Base-by-base conservation (phyloP, 64 coral and sea anemone genomes). In the Acropora tenuis region DNA sequence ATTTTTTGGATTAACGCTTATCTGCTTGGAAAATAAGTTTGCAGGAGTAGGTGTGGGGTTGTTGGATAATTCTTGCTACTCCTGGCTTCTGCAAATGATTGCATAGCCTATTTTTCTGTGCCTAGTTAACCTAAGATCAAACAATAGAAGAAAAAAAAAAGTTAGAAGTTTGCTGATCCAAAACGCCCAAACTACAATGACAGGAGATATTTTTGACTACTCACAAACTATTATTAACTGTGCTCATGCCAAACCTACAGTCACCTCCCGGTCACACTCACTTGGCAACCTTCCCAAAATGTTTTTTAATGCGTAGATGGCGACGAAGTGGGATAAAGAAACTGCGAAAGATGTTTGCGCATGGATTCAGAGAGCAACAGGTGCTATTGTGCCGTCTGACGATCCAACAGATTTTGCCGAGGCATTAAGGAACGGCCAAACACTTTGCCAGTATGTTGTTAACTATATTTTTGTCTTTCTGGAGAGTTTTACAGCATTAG, bases 391-490 rank as follows among this genome's bases (percentile, higher is more conserved):
- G 6, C 82, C 82, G 0, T 85, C 79, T 60, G 82, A 48, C 46
- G 80, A 53, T 12, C 73, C 72, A 63, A 20, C 30, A 11, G 41
- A 17, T 30, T 75, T 77, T 80, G 84, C 79, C 47, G 89, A 80
- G 43, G 86, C 63, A n/a, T 58, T 88, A 58, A 83, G 59, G n/a
- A 80, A 82, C n/a, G 90, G 87, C 0, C 87, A 94, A 89, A 42
- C 65, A 68, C 71, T 89, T 2, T 94, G 92, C 87, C 46, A 84
- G 87, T 89, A 94, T 55, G 78, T 47, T 47, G 8, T 18, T 11
- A 4, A 2, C 50, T 15, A 55, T 41, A 5, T 52, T 83, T 1
- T 73, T 53, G 4, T n/a, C 19, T 72, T 75, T 71, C 71, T 10
- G n/a, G 18, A 67, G 11, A 67, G 6, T 7, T 18, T 0, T 8